phyloP scores from a whole-genome alignment of 2,888 invertebrate genomes.

The Thalpophila matura region DNA sequence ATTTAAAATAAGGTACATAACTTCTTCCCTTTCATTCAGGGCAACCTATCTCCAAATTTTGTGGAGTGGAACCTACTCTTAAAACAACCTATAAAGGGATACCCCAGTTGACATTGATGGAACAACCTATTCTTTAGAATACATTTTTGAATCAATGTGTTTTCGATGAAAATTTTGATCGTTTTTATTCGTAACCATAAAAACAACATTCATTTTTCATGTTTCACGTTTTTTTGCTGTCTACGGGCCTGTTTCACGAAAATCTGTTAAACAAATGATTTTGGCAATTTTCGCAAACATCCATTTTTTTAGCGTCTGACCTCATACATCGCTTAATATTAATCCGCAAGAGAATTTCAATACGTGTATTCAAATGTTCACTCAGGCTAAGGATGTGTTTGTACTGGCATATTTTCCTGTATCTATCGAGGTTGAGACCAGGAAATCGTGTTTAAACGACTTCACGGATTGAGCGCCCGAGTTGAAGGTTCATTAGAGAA shows the following conservation, averaged over 20 bases:
- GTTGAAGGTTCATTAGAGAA: slow-evolving; percentile 71
- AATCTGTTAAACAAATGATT: slow-evolving; percentile 51
- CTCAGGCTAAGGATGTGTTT: slow-evolving; percentile 40
- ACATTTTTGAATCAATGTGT: too few relatives aligned
- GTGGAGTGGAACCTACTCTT: too few relatives aligned
- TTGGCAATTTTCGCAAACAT: slow-evolving; percentile 55
- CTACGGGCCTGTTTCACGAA: slow-evolving; percentile 8
- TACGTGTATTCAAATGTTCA: slow-evolving; percentile 61
- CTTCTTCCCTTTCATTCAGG: too few relatives aligned
- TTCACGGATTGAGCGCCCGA: slow-evolving; percentile 69
- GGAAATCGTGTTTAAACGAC: slow-evolving; percentile 70
- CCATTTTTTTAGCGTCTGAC: slow-evolving; percentile 45
- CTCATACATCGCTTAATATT: slow-evolving; percentile 59
- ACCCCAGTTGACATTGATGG: too few relatives aligned
- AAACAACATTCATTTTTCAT: neutral
- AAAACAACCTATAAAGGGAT: too few relatives aligned
- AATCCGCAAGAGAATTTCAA: slow-evolving; percentile 62
- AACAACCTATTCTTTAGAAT: too few relatives aligned
- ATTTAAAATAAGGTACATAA: too few relatives aligned
- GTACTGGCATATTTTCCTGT: slow-evolving; percentile 60
- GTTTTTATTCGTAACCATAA: neutral
- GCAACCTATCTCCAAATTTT: too few relatives aligned
- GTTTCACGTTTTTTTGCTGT: slow-evolving; percentile 15
- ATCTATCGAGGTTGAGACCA: slow-evolving; percentile 62
- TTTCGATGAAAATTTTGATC: too few relatives aligned